These are phyloP conservation scores for Cydia splendana DNA, from an alignment of 1,140 invertebrate species.

Conservation along the genomic window DNA sequence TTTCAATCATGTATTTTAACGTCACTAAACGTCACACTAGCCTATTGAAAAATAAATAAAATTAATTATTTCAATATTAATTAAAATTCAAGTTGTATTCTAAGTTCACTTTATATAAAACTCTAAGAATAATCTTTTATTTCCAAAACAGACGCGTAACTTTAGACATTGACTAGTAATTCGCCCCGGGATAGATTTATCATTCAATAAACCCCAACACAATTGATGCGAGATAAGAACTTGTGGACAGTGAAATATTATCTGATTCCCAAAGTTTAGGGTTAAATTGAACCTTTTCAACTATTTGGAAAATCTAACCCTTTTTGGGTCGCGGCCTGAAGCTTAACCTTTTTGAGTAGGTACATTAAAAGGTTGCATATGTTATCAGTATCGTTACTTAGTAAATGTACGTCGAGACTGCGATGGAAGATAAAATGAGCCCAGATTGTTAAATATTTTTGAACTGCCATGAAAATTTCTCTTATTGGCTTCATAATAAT, in stretches of 20 bases:
- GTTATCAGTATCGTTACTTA: not conserved
- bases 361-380: conserved; percentile 16
- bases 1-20: no score
- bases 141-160: not conserved
- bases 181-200: not conserved
- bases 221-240: conserved; percentile 19
- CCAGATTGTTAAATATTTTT: no score
- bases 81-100: no score
- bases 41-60: no score
- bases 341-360: not conserved
- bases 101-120: not conserved
- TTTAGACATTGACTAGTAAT: conserved; percentile 1
- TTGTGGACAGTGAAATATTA: conserved; percentile 28
- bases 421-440: not conserved
- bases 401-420: not conserved
- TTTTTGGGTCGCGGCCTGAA: not conserved
- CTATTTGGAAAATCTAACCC: conserved; percentile 22
- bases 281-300: conserved; percentile 21
- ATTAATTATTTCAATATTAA: no score
- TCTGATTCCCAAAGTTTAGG: conserved; percentile 22
- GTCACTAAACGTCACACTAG: no score
- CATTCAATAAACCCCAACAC: not conserved
- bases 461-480: no score
- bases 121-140: not conserved
- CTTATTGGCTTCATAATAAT: no score